These are phyloP conservation scores for Lepilemur ruficaudatus DNA, from an alignment of 2,797 vertebrate genomes.

Conservation along the genomic window DNA sequence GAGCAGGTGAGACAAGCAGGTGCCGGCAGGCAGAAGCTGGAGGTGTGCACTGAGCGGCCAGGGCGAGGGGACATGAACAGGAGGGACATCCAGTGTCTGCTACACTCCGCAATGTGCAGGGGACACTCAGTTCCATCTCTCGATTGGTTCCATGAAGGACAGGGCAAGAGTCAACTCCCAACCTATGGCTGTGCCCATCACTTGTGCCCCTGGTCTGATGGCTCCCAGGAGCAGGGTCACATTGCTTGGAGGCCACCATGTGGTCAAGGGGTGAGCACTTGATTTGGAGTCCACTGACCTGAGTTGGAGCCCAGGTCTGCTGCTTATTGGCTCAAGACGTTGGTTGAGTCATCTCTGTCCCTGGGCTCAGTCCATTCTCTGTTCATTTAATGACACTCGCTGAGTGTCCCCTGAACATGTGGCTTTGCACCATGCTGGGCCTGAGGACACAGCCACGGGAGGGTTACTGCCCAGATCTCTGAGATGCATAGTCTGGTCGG, in stretches of 20 bases:
- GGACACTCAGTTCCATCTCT: neutral
- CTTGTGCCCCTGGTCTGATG: neutral
- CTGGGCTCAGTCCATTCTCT: neutral
- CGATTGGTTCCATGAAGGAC: neutral
- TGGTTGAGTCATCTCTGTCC: neutral
- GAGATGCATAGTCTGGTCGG: neutral
- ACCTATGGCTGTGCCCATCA: neutral
- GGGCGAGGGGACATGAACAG: neutral
- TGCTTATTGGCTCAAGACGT: neutral
- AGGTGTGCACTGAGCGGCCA: neutral
- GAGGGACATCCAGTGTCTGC: neutral
- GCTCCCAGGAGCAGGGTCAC: neutral
- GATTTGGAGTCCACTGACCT: neutral
- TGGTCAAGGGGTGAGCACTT: neutral
- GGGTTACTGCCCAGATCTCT: neutral
- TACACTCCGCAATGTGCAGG: neutral
- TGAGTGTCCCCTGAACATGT: rapidly evolving
- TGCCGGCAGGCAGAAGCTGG: neutral
- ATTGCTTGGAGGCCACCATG: neutral
- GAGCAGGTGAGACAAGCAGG: neutral
- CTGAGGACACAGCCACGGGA: neutral
- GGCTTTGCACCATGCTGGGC: neutral
- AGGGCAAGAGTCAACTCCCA: neutral
- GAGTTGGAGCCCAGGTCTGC: neutral
- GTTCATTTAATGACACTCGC: neutral